phyloP scores from a whole-genome alignment of 1,140 invertebrate species.

The Drosophila repleta region DNA sequence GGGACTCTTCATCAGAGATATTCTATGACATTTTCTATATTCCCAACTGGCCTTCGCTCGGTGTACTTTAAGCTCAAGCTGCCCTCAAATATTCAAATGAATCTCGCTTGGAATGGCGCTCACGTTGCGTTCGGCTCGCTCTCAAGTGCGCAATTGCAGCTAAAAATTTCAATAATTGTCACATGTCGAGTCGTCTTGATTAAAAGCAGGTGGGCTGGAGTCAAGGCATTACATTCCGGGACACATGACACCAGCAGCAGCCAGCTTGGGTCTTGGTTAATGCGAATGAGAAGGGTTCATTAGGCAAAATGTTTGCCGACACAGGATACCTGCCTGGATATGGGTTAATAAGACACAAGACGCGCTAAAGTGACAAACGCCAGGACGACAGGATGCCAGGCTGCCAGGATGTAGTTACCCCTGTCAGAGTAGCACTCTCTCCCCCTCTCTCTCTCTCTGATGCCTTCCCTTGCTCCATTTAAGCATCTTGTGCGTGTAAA shows the following conservation, averaged over 20 bases:
- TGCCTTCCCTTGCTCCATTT: constrained; percentile 1
- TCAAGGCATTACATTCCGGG: constrained; percentile 15
- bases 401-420: not conserved
- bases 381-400: constrained; percentile 3
- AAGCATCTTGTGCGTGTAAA: constrained; percentile 67
- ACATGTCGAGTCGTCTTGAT: constrained; percentile 76
- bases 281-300: constrained; percentile 64
- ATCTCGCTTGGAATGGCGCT: constrained; percentile 40
- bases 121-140: constrained; percentile 40
- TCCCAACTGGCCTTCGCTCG: not conserved
- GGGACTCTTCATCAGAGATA: too few relatives aligned
- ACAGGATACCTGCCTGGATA: constrained; percentile 55
- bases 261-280: constrained; percentile 11
- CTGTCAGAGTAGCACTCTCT: not conserved
- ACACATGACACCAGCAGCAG: constrained; percentile 16
- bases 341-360: constrained; percentile 77
- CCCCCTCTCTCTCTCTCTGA: not conserved
- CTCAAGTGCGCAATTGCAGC: constrained; percentile 28
- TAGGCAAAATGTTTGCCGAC: constrained; percentile 59
- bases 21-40: too few relatives aligned
- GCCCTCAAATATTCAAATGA: constrained; percentile 32
- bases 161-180: constrained; percentile 78
- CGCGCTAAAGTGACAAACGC: constrained; percentile 48
- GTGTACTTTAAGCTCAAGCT: not conserved
- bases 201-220: constrained; percentile 56